phyloP scores from a whole-genome alignment of 2,888 invertebrate species.

The Phyllotreta cruciferae region DNA sequence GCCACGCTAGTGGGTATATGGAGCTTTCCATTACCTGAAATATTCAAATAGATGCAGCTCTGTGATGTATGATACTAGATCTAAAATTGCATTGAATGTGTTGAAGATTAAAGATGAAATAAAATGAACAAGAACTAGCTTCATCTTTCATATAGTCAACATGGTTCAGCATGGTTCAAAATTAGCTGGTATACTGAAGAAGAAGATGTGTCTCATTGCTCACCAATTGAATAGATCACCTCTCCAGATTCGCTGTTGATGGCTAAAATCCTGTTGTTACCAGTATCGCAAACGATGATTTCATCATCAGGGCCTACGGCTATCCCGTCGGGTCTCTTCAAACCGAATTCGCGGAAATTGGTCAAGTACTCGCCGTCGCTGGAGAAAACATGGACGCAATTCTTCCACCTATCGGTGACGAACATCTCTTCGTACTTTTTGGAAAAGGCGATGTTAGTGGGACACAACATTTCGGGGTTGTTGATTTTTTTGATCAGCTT shows the following conservation, averaged over 20 bases:
- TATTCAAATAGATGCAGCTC: too few relatives aligned
- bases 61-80: too few relatives aligned
- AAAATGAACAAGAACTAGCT: too few relatives aligned
- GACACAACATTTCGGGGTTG: slow-evolving; percentile 68
- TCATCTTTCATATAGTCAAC: too few relatives aligned
- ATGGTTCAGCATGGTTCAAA: too few relatives aligned
- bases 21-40: slow-evolving; percentile 56
- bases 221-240: slow-evolving; percentile 47
- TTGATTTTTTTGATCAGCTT: slow-evolving; percentile 63
- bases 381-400: slow-evolving; percentile 73
- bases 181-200: too few relatives aligned
- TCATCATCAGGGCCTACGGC: slow-evolving; percentile 63
- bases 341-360: slow-evolving; percentile 68
- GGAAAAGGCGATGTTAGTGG: slow-evolving; percentile 69
- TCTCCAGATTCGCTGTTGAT: slow-evolving; percentile 55
- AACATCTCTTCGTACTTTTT: slow-evolving; percentile 66
- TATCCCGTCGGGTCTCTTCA: slow-evolving; percentile 78
- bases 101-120: background rate
- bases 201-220: background rate
- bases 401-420: slow-evolving; percentile 73
- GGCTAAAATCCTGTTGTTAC: slow-evolving; percentile 74
- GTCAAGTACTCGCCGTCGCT: slow-evolving; percentile 68
- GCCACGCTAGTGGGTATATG: slow-evolving; percentile 77
- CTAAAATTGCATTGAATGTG: background rate
- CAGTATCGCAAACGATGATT: slow-evolving; percentile 79